These are phyloP conservation scores for Agonum fuliginosum DNA, from an alignment of 2,888 invertebrate species.

Conservation along the genomic window DNA sequence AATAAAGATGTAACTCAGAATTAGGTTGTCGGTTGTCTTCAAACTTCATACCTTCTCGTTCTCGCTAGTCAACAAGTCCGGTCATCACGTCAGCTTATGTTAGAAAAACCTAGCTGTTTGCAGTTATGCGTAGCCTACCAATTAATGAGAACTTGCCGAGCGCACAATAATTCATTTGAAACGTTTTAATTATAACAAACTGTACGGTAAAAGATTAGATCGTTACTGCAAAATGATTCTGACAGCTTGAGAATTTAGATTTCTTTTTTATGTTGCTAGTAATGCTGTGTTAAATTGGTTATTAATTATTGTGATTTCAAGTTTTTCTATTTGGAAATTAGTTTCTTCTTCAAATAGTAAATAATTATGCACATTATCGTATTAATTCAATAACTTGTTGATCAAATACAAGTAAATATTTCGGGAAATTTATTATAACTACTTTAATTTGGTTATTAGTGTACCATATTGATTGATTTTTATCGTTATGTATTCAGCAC, in stretches of 20 bases:
- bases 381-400: background rate
- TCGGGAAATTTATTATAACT: too few relatives aligned
- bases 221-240: slow-evolving; percentile 40
- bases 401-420: too few relatives aligned
- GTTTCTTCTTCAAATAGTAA: background rate
- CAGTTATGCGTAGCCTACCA: slow-evolving; percentile 39
- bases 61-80: background rate
- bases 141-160: slow-evolving; percentile 37
- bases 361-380: too few relatives aligned
- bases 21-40: slow-evolving; percentile 27
- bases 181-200: slow-evolving; percentile 48
- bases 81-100: slow-evolving; percentile 15
- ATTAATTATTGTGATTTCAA: slow-evolving; percentile 8
- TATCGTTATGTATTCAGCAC: too few relatives aligned
- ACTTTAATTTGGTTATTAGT: too few relatives aligned
- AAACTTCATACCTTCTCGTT: too few relatives aligned
- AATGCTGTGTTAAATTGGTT: slow-evolving; percentile 34
- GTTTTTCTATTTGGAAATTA: background rate
- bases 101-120: slow-evolving; percentile 9
- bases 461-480: too few relatives aligned
- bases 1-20: slow-evolving; percentile 26
- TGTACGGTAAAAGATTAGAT: slow-evolving; percentile 36
- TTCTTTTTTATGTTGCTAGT: slow-evolving; percentile 16
- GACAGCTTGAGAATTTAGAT: slow-evolving; percentile 37
- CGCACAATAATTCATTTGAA: slow-evolving; percentile 40